These are phyloP conservation scores for Centropus unirufus DNA, from an alignment of 2,113 vertebrate genomes.

Conservation along the genomic window DNA sequence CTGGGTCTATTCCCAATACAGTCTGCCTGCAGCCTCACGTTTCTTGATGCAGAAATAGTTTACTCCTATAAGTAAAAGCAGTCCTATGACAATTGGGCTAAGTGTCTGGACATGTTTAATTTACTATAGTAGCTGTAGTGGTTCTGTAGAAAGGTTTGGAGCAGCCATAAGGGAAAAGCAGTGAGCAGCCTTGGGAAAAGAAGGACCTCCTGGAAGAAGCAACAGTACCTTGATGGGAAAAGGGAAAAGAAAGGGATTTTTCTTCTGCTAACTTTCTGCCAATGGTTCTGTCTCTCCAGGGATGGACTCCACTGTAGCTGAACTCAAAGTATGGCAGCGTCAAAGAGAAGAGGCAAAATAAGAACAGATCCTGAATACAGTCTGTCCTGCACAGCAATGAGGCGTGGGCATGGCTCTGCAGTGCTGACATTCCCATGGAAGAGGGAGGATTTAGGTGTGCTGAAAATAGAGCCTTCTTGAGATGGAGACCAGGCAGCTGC, in stretches of 20 bases:
- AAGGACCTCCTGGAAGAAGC: neutral
- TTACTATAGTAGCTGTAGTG: neutral
- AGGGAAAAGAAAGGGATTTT: neutral
- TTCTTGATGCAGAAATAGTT: constrained; percentile 28
- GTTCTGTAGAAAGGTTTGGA: neutral
- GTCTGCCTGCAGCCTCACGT: neutral
- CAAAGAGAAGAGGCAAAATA: neutral
- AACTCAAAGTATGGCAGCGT: neutral
- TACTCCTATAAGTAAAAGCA: neutral
- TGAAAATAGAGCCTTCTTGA: constrained; percentile 39
- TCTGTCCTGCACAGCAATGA: neutral
- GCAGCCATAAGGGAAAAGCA: neutral
- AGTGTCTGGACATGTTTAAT: constrained; percentile 26
- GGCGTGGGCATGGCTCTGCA: neutral
- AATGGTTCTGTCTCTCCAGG: neutral
- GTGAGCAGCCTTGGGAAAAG: neutral
- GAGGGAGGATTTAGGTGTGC: neutral
- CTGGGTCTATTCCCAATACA: constrained; percentile 34
- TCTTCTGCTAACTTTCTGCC: neutral
- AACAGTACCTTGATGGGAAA: neutral
- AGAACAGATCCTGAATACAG: neutral
- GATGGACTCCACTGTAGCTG: neutral
- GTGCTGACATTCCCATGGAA: neutral
- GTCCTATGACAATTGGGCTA: constrained; percentile 4
- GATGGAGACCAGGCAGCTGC: neutral